These are phyloP conservation scores for Sclerurus mexicanus DNA, from an alignment of 2,113 vertebrate genomes.

Conservation along the genomic window DNA sequence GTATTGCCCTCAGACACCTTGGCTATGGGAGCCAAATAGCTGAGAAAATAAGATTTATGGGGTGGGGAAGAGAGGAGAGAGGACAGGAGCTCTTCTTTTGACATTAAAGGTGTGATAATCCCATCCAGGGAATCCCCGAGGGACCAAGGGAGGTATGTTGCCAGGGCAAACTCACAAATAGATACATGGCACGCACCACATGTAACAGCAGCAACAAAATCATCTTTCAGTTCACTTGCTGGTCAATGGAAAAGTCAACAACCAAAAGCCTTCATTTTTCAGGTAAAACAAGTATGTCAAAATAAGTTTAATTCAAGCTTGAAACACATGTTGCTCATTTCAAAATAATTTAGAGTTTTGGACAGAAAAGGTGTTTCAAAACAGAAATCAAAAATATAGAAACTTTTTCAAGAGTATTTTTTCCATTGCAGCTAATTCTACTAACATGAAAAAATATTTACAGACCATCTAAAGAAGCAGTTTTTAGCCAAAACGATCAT, in stretches of 20 bases:
- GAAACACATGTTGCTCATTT: neutral
- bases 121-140: neutral
- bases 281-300: neutral
- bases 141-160: neutral
- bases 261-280: neutral
- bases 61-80: neutral
- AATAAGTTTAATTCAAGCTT: neutral
- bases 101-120: neutral
- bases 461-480: neutral
- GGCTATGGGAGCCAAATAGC: neutral
- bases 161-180: neutral
- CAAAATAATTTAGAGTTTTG: neutral
- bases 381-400: neutral
- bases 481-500: neutral
- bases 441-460: neutral
- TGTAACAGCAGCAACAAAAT: neutral
- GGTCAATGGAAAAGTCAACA: neutral
- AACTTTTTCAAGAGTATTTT: neutral
- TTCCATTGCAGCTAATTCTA: neutral
- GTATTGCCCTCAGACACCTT: neutral
- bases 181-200: neutral
- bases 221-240: neutral
- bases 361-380: neutral
- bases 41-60: neutral
- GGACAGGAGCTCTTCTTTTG: neutral